These are phyloP conservation scores for Lochmaea crataegi DNA, from an alignment of 2,888 invertebrate species.

Conservation along the genomic window DNA sequence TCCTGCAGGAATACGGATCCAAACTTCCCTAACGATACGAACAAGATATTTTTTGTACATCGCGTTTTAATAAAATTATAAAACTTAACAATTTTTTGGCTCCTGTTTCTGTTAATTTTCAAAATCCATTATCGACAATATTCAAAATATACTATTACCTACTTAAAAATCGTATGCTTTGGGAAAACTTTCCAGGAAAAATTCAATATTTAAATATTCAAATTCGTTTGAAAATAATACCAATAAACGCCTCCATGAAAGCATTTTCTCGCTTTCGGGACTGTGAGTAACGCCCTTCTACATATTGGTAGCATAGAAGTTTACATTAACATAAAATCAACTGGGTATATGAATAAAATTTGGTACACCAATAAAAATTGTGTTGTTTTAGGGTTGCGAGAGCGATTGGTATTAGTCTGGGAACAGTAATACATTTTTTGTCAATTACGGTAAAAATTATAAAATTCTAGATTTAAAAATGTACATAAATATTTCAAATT, in stretches of 20 bases:
- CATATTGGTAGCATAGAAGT: neutral
- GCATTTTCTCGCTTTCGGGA: neutral
- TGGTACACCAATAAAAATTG: neutral
- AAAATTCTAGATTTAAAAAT: no score
- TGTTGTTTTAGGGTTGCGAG: no score
- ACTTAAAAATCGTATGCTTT: constrained; percentile 12
- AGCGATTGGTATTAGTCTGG: no score
- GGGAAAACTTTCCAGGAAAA: constrained; percentile 18
- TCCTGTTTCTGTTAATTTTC: no score
- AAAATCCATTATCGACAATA: neutral
- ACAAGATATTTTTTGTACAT: no score
- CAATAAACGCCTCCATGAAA: constrained; percentile 20
- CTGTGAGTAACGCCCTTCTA: neutral
- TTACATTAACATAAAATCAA: neutral
- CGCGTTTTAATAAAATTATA: no score
- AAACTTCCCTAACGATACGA: no score
- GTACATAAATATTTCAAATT: no score
- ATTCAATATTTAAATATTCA: constrained; percentile 13
- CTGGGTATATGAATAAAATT: neutral
- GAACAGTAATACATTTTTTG: no score
- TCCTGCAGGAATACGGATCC: no score
- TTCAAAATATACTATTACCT: neutral
- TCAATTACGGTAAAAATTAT: no score
- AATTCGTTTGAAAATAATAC: constrained; percentile 16
- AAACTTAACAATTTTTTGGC: no score